Base-by-base conservation (phyloP, 2,797 vertebrate genomes). In the Chlorospingus semifuscus region DNA sequence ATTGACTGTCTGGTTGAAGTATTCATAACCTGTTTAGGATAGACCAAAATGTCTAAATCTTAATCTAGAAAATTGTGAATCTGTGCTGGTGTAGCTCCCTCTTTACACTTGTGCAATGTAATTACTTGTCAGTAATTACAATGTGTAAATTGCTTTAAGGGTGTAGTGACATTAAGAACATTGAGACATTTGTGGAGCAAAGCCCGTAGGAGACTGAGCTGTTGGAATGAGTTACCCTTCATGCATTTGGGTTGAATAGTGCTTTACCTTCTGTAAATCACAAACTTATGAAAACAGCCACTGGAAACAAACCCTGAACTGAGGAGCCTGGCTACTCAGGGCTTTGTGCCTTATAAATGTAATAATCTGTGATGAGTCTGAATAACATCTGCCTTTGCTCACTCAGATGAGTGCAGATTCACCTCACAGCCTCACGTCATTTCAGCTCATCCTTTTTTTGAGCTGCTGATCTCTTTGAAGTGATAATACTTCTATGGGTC, bases 391-490 rank as follows among this genome's bases (percentile, higher is more conserved):
- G 52, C 49, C 63, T 82, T 78, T 86, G 50, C 55, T 88, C 20
- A 17, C 39, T 39, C 69, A 34, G 7, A 26, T 52, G 55, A 68
- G 55, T 34, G 46, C 61, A 89, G 53, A 78, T 79, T 75, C 70
- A 91, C 37, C 18, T 27, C 61, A 63, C 26, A 74, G 76, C 59
- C 34, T 83, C 42, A 11, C 19, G 23, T 55, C 65, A 42, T 59
- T 96, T 94, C 80, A 88, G 37, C 57, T 94, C 57, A 42, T 59
- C 37, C 15, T 49, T 47, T 37, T 74, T 49, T 72, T 88, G 59
- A 81, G 65, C 65, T 77, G 44, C 56, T 90, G 69, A 68, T 65
- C 77, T 65, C 74, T 92, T 89, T 93, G 61, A 93, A 83, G 65
- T 72, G 50, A 30, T 81, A 75, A 83, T 72, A 56, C 15, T 78